Evolutionary conservation across 2,113 vertebrate species (phyloP).

Genomic region (Melanotaenia duboulayi): DNA sequence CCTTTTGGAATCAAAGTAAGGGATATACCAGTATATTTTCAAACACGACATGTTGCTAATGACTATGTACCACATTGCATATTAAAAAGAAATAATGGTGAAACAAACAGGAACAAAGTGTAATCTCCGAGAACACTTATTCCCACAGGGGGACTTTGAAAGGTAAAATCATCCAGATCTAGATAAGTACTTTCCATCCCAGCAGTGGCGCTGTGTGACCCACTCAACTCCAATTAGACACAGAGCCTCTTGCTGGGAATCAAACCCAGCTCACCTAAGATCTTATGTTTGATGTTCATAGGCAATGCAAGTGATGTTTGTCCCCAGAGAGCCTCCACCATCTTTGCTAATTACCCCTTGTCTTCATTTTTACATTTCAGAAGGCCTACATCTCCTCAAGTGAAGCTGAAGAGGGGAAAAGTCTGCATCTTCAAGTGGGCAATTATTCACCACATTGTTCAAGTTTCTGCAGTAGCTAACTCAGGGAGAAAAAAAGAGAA

Average conservation of each 20-base stretch:
- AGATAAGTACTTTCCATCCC: slow-evolving; percentile 36
- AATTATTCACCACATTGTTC: slow-evolving; percentile 55
- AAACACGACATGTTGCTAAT: background rate
- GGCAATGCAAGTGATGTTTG: slow-evolving; percentile 27
- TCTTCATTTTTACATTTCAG: slow-evolving; percentile 37
- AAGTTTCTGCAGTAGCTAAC: slow-evolving; percentile 23
- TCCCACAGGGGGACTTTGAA: background rate
- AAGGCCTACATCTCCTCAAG: slow-evolving; percentile 27
- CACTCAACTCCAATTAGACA: slow-evolving; percentile 58
- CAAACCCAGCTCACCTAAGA: slow-evolving; percentile 35
- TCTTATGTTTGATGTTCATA: slow-evolving; percentile 23
- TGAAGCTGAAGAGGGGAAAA: slow-evolving; percentile 22
- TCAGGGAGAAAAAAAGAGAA: background rate
- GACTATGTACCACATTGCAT: background rate
- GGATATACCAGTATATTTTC: background rate
- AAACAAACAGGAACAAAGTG: slow-evolving; percentile 1
- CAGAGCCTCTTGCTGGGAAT: slow-evolving; percentile 34
- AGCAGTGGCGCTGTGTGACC: slow-evolving; percentile 25
- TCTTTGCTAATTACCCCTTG: slow-evolving; percentile 65
- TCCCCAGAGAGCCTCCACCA: slow-evolving; percentile 38
- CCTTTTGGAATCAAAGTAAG: background rate
- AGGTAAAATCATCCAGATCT: slow-evolving; percentile 37
- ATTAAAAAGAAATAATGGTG: background rate
- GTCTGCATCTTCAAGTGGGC: slow-evolving; percentile 35
- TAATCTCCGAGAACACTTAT: background rate